Evolutionary conservation across 2,797 vertebrate genomes (phyloP), one percentile per base, ranked within the genome.

Genomic region (Sciurus vulgaris): DNA sequence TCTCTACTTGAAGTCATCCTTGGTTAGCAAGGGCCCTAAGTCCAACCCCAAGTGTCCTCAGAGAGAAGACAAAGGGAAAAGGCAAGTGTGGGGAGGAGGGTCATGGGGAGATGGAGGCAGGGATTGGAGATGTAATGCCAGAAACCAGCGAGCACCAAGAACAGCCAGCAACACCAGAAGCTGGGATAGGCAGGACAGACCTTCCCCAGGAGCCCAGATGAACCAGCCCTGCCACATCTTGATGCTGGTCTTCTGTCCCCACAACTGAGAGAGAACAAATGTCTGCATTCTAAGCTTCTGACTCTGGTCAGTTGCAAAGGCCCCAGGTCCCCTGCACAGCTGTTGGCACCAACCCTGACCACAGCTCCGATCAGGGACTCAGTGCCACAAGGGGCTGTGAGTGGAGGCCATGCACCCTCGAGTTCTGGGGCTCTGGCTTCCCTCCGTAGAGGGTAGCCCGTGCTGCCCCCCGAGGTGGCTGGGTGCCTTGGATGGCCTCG

Each of bases 101-200:
- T 35, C 33, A 1, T 5, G 3, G 26, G 22, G n/a, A 73, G n/a
- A 20, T 20, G 33, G 12, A 22, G 13, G 49, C 47, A 35, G 38
- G 56, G 70, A 7, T 5, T 3, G 0, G n/a, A 22, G 20, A 0
- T 2, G 44, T 1, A 14, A 7, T 3, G 5, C 86, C 13, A 72
- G 41, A 63, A 20, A 22, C 41, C 26, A 41, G 14, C 0, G 10
- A 41, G 6, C 7, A 6, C 4, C 13, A 8, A 73, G 84, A 13
- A 12, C 33, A 28, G 14, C 9, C 35, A 15, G 70, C n/a, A 0
- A 17, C 44, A 11, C 41, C 67, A 22, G 67, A 28, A 51, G 65
- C 41, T 67, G 56, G 47, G 22, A 30, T 7, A 4, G 63, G n/a
- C 81, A 28, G 33, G 4, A 8, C 33, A 2, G 47, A n/a, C 26